A percentile compares a stretch with the other conserved stretches of the same genome.
Evolutionary conservation across 2,113 vertebrate species (phyloP).

Genomic region (Ailurus styani): DNA sequence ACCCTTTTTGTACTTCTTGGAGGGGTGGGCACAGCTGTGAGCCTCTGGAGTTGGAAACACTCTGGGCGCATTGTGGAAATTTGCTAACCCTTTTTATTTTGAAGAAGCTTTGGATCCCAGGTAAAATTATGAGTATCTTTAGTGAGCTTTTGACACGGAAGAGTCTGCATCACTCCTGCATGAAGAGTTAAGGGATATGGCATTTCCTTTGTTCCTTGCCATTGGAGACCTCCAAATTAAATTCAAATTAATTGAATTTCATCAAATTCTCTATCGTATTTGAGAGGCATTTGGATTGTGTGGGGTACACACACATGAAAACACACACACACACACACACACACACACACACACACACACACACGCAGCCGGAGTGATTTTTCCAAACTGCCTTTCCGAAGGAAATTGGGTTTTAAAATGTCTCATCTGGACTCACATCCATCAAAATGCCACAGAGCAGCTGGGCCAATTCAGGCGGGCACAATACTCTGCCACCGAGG

Average conservation of each 20-base stretch:
- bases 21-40: neutral
- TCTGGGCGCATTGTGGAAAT: neutral
- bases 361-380: neutral
- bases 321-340: neutral
- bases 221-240: neutral
- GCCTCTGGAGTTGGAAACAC: neutral
- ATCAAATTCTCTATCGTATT: neutral
- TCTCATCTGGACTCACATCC: neutral
- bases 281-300: neutral
- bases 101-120: neutral
- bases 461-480: neutral
- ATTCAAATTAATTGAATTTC: neutral
- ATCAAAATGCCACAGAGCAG: neutral
- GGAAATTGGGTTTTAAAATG: slow-evolving; percentile 18
- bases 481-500: neutral
- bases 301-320: neutral
- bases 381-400: slow-evolving; percentile 29
- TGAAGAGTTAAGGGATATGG: neutral
- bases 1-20: neutral
- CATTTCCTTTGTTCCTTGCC: neutral
- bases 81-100: neutral
- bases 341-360: neutral
- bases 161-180: neutral
- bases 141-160: neutral
- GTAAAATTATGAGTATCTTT: neutral